phyloP scores from a whole-genome alignment of 2,888 invertebrate genomes.

The Stratiomys singularior region DNA sequence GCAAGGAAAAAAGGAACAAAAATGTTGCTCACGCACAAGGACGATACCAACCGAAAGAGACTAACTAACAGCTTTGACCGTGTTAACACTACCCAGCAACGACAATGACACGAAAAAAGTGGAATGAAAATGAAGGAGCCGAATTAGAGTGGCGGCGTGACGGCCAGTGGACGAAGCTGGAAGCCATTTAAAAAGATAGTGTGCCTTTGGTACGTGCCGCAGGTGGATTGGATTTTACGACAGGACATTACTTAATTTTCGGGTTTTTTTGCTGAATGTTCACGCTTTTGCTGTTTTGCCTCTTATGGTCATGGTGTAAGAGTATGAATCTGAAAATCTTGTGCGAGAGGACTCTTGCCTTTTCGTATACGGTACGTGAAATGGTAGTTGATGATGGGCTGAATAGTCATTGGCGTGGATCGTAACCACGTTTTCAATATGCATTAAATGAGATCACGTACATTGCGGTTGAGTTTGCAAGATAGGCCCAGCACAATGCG shows the following conservation, averaged over 20 bases:
- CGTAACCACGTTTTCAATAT: conserved; percentile 38
- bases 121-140: too few relatives aligned
- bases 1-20: background rate
- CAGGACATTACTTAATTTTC: conserved; percentile 41
- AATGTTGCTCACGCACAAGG: background rate
- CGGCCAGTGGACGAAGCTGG: background rate
- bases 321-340: background rate
- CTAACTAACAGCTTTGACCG: background rate
- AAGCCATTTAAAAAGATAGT: conserved; percentile 33
- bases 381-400: background rate
- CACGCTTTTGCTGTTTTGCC: background rate
- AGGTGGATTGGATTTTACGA: conserved; percentile 42
- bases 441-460: conserved; percentile 40
- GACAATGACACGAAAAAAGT: background rate
- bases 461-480: conserved; percentile 1
- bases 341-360: background rate
- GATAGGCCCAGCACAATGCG: background rate
- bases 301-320: too few relatives aligned
- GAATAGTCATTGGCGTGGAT: conserved; percentile 8
- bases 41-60: background rate
- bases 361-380: background rate
- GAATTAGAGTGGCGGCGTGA: background rate
- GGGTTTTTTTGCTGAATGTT: conserved; percentile 26
- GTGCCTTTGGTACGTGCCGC: conserved; percentile 21
- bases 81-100: background rate